These are phyloP conservation scores for Phenganax marumi DNA, from an alignment of 92 coral and sea anemone species.

Conservation along the genomic window DNA sequence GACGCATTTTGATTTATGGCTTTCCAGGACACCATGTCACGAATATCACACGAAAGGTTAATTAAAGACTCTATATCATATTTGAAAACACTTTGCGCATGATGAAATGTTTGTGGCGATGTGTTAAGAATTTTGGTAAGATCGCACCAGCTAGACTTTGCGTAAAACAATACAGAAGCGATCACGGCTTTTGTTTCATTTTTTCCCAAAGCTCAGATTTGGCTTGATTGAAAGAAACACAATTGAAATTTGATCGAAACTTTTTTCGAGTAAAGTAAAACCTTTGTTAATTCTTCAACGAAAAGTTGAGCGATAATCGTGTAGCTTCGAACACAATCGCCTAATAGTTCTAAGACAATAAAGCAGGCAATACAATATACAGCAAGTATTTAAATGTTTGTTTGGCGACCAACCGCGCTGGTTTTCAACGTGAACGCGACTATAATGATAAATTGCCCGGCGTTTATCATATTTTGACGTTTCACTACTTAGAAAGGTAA, in stretches of 20 bases:
- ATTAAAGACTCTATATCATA: not conserved
- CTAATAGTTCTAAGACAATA: not conserved
- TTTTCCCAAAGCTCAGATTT: not conserved
- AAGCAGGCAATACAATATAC: not conserved
- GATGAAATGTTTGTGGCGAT: not conserved
- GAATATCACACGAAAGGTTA: not conserved
- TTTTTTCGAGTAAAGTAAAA: not conserved
- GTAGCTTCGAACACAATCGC: not conserved
- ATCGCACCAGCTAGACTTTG: too few relatives aligned
- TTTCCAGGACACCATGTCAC: conserved; percentile 16
- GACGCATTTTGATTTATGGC: conserved; percentile 34
- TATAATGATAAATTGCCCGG: conserved; percentile 45
- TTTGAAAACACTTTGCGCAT: not conserved
- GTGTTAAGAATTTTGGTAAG: too few relatives aligned
- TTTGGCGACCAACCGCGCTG: not conserved
- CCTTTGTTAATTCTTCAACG: not conserved
- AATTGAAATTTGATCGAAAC: not conserved
- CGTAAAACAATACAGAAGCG: not conserved
- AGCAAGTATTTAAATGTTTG: not conserved
- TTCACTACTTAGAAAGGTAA: conserved; percentile 19
- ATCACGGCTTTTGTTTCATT: not conserved
- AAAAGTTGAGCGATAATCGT: not conserved
- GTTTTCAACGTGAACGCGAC: conserved; percentile 35
- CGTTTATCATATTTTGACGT: conserved; percentile 47
- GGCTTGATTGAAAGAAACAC: not conserved